Percentiles rank a stretch among this genome's conserved stretches.
phyloP scores from a whole-genome alignment of 2,888 invertebrate genomes.

The Vannuccia rotundouncinata region DNA sequence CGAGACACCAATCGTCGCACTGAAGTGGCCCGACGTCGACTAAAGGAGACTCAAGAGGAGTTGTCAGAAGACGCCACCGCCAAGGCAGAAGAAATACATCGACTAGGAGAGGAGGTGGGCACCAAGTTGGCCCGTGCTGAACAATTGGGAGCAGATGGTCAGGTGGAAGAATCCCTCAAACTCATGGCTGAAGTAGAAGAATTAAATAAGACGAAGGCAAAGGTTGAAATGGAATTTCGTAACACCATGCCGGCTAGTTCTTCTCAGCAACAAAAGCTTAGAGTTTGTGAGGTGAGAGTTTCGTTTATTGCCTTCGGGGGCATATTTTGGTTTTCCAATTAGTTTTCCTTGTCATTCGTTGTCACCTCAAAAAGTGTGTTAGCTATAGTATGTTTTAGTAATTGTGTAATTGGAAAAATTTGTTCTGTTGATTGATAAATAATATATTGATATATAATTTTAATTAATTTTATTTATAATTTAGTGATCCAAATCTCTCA shows the following conservation, averaged over 20 bases:
- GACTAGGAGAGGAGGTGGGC: slow-evolving; percentile 91
- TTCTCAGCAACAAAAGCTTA: slow-evolving; percentile 91
- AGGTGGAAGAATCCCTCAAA: slow-evolving; percentile 92
- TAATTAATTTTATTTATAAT: no score
- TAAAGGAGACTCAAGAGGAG: slow-evolving; percentile 95
- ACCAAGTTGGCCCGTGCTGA: slow-evolving; percentile 91
- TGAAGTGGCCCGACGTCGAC: slow-evolving; percentile 81
- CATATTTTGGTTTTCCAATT: no score
- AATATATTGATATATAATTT: no score
- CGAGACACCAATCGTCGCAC: slow-evolving; percentile 93
- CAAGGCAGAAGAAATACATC: slow-evolving; percentile 69
- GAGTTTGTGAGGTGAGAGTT: slow-evolving; percentile 94
- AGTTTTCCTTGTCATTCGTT: no score
- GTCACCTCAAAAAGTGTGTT: no score
- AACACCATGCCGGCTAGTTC: slow-evolving; percentile 96
- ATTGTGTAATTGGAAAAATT: no score
- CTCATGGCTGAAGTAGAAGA: slow-evolving; percentile 96
- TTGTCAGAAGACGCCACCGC: slow-evolving; percentile 87
- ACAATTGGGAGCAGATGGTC: slow-evolving; percentile 84
- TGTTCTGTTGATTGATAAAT: no score
- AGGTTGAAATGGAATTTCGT: slow-evolving; percentile 89
- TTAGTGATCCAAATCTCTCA: no score
- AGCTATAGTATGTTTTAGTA: no score
- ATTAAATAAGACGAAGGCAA: slow-evolving; percentile 79
- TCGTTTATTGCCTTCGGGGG: no score